Evolutionary conservation across 2,888 invertebrate species (phyloP), one percentile per base, ranked within the genome.

Genomic region (Chloromyia formosa): DNA sequence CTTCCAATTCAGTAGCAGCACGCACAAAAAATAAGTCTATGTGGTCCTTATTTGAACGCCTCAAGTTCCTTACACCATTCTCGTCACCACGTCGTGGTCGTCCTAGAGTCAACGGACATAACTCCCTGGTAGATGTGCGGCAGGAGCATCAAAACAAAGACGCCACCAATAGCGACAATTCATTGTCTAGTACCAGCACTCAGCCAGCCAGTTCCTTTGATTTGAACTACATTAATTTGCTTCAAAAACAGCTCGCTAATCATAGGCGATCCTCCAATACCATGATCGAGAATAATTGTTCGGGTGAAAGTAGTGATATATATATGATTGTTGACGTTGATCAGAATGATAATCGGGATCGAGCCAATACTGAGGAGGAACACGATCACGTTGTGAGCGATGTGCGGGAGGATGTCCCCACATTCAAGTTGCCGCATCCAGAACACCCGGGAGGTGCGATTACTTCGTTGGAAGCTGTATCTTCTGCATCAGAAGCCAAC

Each of bases 11-110:
- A 35, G 27, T 4, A 35, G 7, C 2, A 4, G 27, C 7, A 2
- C 27, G 7, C 2, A 35, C 27, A 35, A 66, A 56, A 35, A 77
- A 75, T 54, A 75, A 75, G 58, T 54, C 74, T 14, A 58, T 60
- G 53, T 77, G 77, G 77, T 61, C 68, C 42, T 54, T 76, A 2
- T 77, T 64, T 58, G 75, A 77, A n/a, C 71, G 74, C 27, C 72
- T 77, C 60, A 16, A 72, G 49, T 77, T 77, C 62, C 42, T 77
- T 1, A 72, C 73, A 61, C 77, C 77, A 18, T 76, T 75, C 54
- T 77, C 75, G 12, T 66, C 76, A 1, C 76, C 76, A 1, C 74
- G 76, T 1, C 76, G 75, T 66, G 49, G 12, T 42, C 64, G 68
- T 20, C 16, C 49, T 23, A 58, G 22, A 27, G 12, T 20, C 16